phyloP scores from a whole-genome alignment of 2,113 vertebrate species.

The Noctilio leporinus region DNA sequence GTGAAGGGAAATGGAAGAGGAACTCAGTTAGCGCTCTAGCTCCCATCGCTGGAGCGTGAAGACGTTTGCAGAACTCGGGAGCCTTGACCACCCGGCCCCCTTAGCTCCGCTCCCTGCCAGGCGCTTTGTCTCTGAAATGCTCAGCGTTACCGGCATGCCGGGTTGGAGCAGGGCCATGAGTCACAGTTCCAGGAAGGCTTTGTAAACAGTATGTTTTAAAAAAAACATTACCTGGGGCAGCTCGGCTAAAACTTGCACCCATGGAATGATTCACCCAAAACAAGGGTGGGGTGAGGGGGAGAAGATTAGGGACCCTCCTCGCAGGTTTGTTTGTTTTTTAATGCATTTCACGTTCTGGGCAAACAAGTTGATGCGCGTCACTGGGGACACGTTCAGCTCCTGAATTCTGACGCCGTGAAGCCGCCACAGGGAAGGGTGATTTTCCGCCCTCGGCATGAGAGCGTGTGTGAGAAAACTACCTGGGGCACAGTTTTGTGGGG shows the following conservation, averaged over 20 bases:
- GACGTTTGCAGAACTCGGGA: not conserved
- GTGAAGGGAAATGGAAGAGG: not conserved
- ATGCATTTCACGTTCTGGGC: not conserved
- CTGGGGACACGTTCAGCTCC: rapidly evolving
- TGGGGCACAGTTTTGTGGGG: not conserved
- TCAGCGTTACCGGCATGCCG: conserved; percentile 53
- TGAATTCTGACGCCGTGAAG: rapidly evolving
- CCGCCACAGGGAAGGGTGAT: rapidly evolving
- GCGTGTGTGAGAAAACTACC: not conserved
- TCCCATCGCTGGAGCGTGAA: too few relatives aligned
- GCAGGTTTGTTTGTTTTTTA: too few relatives aligned
- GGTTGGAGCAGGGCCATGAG: conserved; percentile 50
- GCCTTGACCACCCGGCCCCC: not conserved
- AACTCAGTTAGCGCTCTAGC: not conserved
- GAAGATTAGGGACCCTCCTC: not conserved
- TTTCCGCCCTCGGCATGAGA: not conserved
- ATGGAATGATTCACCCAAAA: conserved; percentile 24
- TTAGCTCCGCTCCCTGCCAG: conserved; percentile 51
- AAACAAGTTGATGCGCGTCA: not conserved
- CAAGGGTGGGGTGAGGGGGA: rapidly evolving
- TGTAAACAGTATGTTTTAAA: conserved; percentile 57
- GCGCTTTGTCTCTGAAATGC: conserved; percentile 23
- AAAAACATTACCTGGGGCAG: conserved; percentile 28
- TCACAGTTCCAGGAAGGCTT: conserved; percentile 64
- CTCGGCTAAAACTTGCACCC: not conserved